These are phyloP conservation scores for Tineola bisselliella DNA, from an alignment of 2,888 invertebrate species.

Conservation along the genomic window DNA sequence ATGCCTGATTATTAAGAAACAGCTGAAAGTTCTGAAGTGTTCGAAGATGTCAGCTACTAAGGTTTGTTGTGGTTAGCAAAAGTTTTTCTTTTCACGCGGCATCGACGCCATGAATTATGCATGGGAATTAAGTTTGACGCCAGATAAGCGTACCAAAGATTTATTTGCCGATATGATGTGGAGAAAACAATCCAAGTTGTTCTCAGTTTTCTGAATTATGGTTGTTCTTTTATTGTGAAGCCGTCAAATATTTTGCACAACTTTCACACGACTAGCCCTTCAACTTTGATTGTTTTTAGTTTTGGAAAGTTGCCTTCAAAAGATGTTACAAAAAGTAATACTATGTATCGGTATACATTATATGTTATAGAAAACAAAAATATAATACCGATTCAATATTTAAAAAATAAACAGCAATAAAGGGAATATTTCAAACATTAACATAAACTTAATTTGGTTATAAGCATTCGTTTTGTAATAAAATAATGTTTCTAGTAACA, in stretches of 20 bases:
- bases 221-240: conserved; percentile 57
- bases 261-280: conserved; percentile 12
- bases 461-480: background rate
- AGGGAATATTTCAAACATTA: background rate
- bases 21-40: background rate
- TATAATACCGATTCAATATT: too few relatives aligned
- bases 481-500: background rate
- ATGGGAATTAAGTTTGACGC: conserved; percentile 65
- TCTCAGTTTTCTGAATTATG: conserved; percentile 57
- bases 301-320: background rate
- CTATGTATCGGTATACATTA: too few relatives aligned
- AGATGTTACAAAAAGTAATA: background rate
- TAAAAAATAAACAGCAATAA: too few relatives aligned
- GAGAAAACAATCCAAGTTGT: conserved; percentile 65
- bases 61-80: conserved; percentile 15
- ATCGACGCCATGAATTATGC: conserved; percentile 58
- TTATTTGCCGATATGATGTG: conserved; percentile 65
- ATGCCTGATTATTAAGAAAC: background rate
- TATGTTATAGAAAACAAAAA: too few relatives aligned
- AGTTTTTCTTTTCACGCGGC: conserved; percentile 16
- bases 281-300: conserved; percentile 13
- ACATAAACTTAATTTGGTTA: background rate
- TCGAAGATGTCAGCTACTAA: conserved; percentile 5
- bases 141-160: conserved; percentile 63
- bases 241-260: conserved; percentile 35